A percentile compares a stretch with the other conserved stretches of the same genome.
Conservation (phyloP, 2,113 vertebrate genomes). For the Motacilla tschutschensis region DNA sequence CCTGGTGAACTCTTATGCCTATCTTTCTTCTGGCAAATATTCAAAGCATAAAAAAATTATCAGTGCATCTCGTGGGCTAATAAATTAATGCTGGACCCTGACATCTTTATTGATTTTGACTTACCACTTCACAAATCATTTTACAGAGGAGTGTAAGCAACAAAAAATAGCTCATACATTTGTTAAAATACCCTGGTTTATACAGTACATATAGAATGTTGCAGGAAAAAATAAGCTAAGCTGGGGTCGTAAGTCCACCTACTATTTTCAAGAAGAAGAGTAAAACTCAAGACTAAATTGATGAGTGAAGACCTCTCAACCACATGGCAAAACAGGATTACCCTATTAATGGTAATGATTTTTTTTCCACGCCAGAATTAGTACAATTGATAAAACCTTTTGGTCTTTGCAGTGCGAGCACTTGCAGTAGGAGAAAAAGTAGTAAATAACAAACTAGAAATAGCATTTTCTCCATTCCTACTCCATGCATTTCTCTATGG, state of each 20-base stretch:
- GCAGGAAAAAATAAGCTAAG: background rate
- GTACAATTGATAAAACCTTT: background rate
- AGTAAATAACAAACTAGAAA: slow-evolving; percentile 19
- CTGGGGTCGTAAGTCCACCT: background rate
- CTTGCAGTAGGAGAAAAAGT: background rate
- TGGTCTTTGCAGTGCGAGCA: background rate
- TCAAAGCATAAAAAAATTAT: background rate
- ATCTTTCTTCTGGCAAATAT: background rate
- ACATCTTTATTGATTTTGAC: slow-evolving; percentile 16
- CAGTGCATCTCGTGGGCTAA: background rate
- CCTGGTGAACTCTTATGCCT: background rate
- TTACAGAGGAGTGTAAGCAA: background rate
- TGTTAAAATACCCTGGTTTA: background rate
- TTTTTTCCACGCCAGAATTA: background rate
- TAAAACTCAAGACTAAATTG: background rate
- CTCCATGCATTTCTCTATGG: background rate
- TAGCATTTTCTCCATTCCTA: slow-evolving; percentile 4
- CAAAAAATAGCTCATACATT: background rate
- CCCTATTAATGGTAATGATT: background rate
- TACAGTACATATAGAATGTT: background rate
- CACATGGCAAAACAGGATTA: background rate
- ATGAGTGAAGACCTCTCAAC: background rate
- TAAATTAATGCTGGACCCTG: slow-evolving; percentile 15
- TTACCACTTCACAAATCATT: background rate
- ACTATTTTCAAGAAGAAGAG: background rate